A percentile compares a stretch with the other conserved stretches of the same genome.
These are phyloP conservation scores for Limenitis camilla DNA, from an alignment of 2,888 invertebrate genomes.

Conservation along the genomic window DNA sequence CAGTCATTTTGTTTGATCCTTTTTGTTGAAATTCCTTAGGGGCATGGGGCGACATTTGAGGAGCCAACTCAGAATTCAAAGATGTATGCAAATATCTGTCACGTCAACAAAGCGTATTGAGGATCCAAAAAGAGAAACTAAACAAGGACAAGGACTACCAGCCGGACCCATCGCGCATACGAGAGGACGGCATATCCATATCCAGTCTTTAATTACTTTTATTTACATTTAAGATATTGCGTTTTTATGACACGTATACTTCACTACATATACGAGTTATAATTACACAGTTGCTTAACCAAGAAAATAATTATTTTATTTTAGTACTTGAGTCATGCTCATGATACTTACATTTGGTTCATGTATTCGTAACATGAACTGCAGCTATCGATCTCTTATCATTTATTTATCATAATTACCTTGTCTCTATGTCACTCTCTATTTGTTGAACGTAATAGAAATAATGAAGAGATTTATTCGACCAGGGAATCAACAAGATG, in stretches of 20 bases:
- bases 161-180: slow-evolving; percentile 30
- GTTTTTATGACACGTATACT: slow-evolving; percentile 12
- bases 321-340: slow-evolving; percentile 1
- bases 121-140: slow-evolving; percentile 44
- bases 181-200: slow-evolving; percentile 24
- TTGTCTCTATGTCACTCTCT: not conserved
- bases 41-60: slow-evolving; percentile 47
- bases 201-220: slow-evolving; percentile 24
- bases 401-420: not conserved
- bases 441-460: not conserved
- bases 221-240: slow-evolving; percentile 15
- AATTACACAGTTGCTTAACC: slow-evolving; percentile 23
- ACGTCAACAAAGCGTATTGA: slow-evolving; percentile 52
- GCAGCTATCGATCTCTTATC: not conserved
- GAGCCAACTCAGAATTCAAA: slow-evolving; percentile 47
- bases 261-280: slow-evolving; percentile 10
- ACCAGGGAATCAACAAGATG: too few relatives aligned
- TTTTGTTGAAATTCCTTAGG: slow-evolving; percentile 32
- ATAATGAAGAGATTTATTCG: too few relatives aligned
- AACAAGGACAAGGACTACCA: slow-evolving; percentile 35
- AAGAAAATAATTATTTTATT: slow-evolving; percentile 8
- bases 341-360: slow-evolving; percentile 11
- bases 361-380: not conserved
- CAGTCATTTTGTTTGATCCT: slow-evolving; percentile 11
- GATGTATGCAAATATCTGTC: slow-evolving; percentile 59